Evolutionary conservation across 2,113 vertebrate genomes (phyloP), one percentile per base, ranked within the genome.

Genomic region (Myotis lucifugus): DNA sequence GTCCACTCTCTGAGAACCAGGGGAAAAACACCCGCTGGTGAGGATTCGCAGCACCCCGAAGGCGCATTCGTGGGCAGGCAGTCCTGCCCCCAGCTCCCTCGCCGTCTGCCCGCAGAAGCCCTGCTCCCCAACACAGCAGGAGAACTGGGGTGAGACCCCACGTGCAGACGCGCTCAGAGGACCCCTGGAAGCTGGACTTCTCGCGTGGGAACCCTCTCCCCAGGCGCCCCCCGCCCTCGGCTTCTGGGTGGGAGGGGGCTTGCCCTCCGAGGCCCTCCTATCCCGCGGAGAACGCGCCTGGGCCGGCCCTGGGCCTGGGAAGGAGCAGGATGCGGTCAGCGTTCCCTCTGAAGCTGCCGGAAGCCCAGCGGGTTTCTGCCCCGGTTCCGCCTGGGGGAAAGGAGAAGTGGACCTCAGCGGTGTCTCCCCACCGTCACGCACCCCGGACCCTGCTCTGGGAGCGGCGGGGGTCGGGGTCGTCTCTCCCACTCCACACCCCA

Each of bases 321-420:
- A 48, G 46, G 46, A 48, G 46, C 23, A 4, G 12, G 50, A 40
- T 52, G 23, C 52, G 34, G 48, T 86, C 69, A 6, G 82, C 5
- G 46, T 48, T 48, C 46, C 46, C 46, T 46, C 46, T 46, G 46
- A 37, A 46, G 46, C 46, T 46, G 46, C 46, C 37, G 37, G 37
- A 37, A 37, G 37, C 37, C 37, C 37, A 37, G 40, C 40, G 40
- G 37, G 37, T 40, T 40, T 40, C 40, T 40, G 40, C 40, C 5
- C 40, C 40, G 40, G 40, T 40, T 40, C 40, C 46, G 11, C 46
- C 46, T 54, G 40, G 50, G 48, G 27, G 61, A 92, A 96, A 95
- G 85, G 74, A 5, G 79, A 90, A 93, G 92, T 52, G 59, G 74
- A 40, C 46, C 5, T 56, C 74, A 13, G n/a, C 9, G 0, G 40